Base-by-base conservation (phyloP, 2,797 vertebrate genomes). In the Momotus momota region DNA sequence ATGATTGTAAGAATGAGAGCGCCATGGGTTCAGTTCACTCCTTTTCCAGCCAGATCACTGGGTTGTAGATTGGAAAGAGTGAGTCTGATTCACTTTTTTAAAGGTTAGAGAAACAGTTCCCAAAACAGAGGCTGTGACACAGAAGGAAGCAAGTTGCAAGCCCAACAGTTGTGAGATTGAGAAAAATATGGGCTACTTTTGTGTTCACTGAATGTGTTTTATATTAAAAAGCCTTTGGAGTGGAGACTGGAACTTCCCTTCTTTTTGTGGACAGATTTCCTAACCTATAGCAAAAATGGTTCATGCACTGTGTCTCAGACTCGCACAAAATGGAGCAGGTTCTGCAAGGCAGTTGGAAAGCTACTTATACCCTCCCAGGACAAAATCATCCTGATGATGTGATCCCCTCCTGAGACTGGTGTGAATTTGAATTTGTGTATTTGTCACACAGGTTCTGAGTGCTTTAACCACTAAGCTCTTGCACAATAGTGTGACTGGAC, bases 171-270 rank as follows among this genome's bases (percentile, higher is more conserved):
- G 54, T 16, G 52, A 92, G 74, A 64, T 20, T 70, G 35, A 70
- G 74, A 66, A 85, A 77, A 83, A 16, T 25, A 46, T 88, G 57
- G 62, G 29, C 75, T 92, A 49, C 29, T 85, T 62, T 60, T 77
- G 18, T 65, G 67, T 79, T 93, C 27, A 10, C 14, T 81, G 62
- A 62, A 40, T 85, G 22, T 92, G 52, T 80, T 91, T 93, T 81
- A 20, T 81, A 61, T 94, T 86, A 86, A 54, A 81, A 81, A 90
- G 23, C 26, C 35, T 88, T 90, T 81, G 69, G 67, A 91, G 43
- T 41, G 7, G 58, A 81, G 60, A 51, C 65, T 90, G 46, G 26
- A 88, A 83, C 35, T 41, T 80, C 20, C 7, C 61, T 72, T 75
- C 41, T 81, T 91, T 80, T 85, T 1, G 9, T 80, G 72, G 52